A percentile compares a stretch with the other conserved stretches of the same genome.
Conservation (phyloP, 2,113 vertebrate species). For the Barnardius zonarius region DNA sequence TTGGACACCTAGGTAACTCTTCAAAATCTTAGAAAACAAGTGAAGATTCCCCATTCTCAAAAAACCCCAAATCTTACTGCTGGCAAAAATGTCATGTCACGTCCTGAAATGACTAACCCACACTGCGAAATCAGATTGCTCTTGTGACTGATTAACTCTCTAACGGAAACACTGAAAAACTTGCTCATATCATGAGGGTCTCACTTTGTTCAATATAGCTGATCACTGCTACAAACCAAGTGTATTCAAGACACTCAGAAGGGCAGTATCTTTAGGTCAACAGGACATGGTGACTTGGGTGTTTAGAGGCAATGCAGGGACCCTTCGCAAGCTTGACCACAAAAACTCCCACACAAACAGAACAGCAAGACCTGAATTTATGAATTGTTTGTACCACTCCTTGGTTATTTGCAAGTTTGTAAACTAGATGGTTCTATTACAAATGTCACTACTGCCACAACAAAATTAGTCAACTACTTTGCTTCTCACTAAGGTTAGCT, state of each 20-base stretch:
- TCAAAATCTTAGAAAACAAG: not conserved
- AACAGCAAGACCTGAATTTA: not conserved
- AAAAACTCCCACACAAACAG: rapidly evolving
- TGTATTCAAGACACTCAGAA: not conserved
- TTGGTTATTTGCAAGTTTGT: not conserved
- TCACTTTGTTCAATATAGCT: not conserved
- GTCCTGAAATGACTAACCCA: not conserved
- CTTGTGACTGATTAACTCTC: not conserved
- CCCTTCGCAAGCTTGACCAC: not conserved
- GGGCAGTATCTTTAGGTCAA: not conserved
- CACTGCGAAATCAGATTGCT: not conserved
- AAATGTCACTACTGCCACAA: not conserved
- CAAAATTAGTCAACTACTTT: not conserved
- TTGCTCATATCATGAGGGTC: not conserved
- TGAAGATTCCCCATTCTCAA: not conserved
- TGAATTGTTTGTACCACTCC: not conserved
- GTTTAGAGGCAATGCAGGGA: not conserved
- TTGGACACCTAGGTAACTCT: not conserved
- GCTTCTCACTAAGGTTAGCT: not conserved
- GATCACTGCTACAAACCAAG: not conserved
- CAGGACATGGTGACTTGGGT: not conserved
- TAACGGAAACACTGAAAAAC: not conserved
- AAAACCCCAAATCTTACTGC: rapidly evolving
- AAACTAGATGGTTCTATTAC: not conserved
- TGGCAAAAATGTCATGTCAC: not conserved